These are phyloP conservation scores for Hemicordylus capensis DNA, from an alignment of 2,113 vertebrate species.

Conservation along the genomic window DNA sequence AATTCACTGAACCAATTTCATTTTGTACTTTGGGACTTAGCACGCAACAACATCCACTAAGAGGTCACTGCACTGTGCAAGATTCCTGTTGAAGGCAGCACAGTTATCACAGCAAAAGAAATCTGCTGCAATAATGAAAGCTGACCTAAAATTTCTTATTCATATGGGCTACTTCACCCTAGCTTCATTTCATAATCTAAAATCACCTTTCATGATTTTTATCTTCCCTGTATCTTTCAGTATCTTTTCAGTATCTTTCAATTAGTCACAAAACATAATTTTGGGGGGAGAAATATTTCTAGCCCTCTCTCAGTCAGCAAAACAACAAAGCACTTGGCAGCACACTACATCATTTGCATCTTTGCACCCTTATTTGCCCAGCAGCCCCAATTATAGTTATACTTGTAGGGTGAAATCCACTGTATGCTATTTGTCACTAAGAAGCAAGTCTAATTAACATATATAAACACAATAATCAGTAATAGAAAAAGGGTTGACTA, in stretches of 20 bases:
- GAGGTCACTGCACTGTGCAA: too few relatives aligned
- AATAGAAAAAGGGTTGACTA: background rate
- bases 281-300: background rate
- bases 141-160: background rate
- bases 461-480: background rate
- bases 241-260: background rate
- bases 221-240: too few relatives aligned
- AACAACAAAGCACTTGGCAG: background rate
- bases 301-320: slow-evolving; percentile 1
- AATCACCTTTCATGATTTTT: too few relatives aligned
- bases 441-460: background rate
- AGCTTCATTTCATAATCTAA: background rate
- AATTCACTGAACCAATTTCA: background rate
- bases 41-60: too few relatives aligned
- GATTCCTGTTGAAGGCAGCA: too few relatives aligned
- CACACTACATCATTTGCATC: background rate
- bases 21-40: too few relatives aligned
- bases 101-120: too few relatives aligned
- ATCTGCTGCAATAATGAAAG: background rate
- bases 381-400: background rate
- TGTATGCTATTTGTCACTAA: background rate
- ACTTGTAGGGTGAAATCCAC: background rate
- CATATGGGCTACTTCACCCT: background rate
- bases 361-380: background rate
- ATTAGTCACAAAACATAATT: rapidly evolving